Percentiles rank a stretch among this genome's conserved stretches.
phyloP scores from a whole-genome alignment of 2,797 vertebrate species.

The Borostomias antarcticus region DNA sequence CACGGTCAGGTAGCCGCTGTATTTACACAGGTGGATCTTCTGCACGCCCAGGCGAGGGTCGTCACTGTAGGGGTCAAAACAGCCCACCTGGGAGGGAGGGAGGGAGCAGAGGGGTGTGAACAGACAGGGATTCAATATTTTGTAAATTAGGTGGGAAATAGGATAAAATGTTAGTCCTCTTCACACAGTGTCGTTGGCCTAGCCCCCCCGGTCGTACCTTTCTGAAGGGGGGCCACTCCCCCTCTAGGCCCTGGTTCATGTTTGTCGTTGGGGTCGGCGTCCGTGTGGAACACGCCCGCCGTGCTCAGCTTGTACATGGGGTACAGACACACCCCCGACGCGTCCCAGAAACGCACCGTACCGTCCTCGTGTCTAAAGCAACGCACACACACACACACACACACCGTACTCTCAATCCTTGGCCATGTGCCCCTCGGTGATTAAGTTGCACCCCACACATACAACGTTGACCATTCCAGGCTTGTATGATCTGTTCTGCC shows the following conservation, averaged over 20 bases:
- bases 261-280: slow-evolving; percentile 90
- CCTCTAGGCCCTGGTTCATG: slow-evolving; percentile 86
- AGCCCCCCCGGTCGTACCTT: slow-evolving; percentile 77
- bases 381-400: slow-evolving; percentile 5
- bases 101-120: background rate
- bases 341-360: slow-evolving; percentile 96
- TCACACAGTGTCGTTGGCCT: background rate
- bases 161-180: no score
- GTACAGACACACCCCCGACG: slow-evolving; percentile 91
- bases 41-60: slow-evolving; percentile 96
- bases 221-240: slow-evolving; percentile 95
- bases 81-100: slow-evolving; percentile 83
- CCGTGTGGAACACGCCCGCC: slow-evolving; percentile 88
- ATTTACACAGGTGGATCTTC: slow-evolving; percentile 99
- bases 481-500: no score
- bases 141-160: background rate
- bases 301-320: slow-evolving; percentile 95
- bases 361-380: slow-evolving; percentile 92
- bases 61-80: slow-evolving; percentile 98
- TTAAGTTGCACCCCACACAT: no score
- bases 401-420: no score
- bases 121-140: background rate
- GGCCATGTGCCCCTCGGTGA: no score
- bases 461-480: no score
- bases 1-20: slow-evolving; percentile 93